phyloP scores from a whole-genome alignment of 23 tunicate species.

The Clavelina lepadiformis region DNA sequence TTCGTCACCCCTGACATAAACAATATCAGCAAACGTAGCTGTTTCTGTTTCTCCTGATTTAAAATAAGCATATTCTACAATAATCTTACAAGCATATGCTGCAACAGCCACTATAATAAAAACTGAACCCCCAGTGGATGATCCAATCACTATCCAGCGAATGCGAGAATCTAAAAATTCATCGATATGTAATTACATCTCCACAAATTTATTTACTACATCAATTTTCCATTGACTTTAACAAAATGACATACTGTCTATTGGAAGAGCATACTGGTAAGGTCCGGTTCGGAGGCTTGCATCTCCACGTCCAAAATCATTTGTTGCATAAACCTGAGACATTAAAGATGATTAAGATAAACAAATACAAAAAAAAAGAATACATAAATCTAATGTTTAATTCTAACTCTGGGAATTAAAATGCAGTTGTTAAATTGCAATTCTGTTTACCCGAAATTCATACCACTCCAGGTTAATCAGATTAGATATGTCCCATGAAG shows the following conservation, averaged over 20 bases:
- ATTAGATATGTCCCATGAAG: conserved; percentile 10
- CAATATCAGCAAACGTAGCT: no score
- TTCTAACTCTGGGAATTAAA: no score
- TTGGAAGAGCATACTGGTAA: conserved; percentile 8
- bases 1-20: no score
- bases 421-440: no score
- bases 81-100: conserved; percentile 16
- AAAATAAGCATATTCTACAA: no score
- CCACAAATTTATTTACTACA: no score
- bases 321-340: conserved; percentile 43
- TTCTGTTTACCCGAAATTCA: conserved; percentile 37
- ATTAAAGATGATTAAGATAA: neutral
- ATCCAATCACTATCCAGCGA: conserved; percentile 29
- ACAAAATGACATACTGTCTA: conserved; percentile 6
- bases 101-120: conserved; percentile 6
- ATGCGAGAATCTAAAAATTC: conserved; percentile 10
- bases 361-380: neutral
- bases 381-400: neutral
- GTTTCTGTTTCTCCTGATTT: no score
- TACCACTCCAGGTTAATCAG: conserved; percentile 20
- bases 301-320: conserved; percentile 44
- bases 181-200: no score
- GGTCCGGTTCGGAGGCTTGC: conserved; percentile 33
- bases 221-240: neutral
- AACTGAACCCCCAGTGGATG: conserved; percentile 17